Base-by-base conservation (phyloP, 2,888 invertebrate species). In the Omphaloscelis lunosa region DNA sequence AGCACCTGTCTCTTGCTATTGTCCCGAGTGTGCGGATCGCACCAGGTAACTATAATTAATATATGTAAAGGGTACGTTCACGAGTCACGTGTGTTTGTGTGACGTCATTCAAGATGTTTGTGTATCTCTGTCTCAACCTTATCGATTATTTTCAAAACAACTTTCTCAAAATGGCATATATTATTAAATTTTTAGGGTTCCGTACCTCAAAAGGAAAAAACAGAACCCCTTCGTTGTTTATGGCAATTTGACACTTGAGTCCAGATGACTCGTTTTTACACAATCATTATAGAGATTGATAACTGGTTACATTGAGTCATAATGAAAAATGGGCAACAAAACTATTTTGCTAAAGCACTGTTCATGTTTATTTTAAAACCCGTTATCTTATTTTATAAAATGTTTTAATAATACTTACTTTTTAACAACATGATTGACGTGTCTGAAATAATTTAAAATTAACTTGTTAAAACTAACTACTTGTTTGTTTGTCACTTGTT, bases 351-450 rank as follows among this genome's bases (percentile, higher is more conserved):
- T 45, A 51, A 58, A 41, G 1, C 39, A 41, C 20, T 41, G 27
- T 27, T 12, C 27, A 29, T n/a, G 61, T 85, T 48, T 72, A 72
- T 72, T 53, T 66, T 20, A 61, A 75, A 84, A 85, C 69, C 34
- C 34, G 84, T 77, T 77, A 20, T 53, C 15, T 58, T 7, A 4
- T 41, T 53, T 17, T 12, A 20, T n/a, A 27, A n/a, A 58, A 63
- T 23, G 9, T 23, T 67, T 2, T 17, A n/a, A 59, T 59, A 34
- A 20, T 53, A 87, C 89, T 83, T 59, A 87, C 87, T 77, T 72
- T 61, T 69, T 65, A 87, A 59, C 61, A 88, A 69, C 77, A 88
- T 87, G n/a, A 11, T 82, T 70, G 9, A 9, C 74, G 66, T 56
- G 34, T 27, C 66, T 48, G 2, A 51, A 72, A 41, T n/a, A 39